Percentiles rank a stretch among this genome's conserved stretches.
Conservation (phyloP, 1,140 invertebrate genomes). For the Plutomurus gul region DNA sequence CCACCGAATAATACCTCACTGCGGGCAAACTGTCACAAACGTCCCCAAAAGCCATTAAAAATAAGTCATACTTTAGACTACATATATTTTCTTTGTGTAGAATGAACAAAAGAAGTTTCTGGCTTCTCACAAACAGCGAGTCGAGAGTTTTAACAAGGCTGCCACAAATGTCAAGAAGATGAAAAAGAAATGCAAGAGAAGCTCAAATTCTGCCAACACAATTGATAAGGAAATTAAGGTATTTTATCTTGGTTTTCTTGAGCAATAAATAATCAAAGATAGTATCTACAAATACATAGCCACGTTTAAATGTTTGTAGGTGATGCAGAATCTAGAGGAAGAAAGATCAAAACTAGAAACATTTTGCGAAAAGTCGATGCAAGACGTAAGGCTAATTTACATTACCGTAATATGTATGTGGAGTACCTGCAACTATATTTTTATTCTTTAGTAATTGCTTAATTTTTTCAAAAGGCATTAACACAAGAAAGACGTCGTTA, state of each 20-base stretch:
- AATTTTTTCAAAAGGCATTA: constrained; percentile 73
- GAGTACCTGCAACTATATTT: not conserved
- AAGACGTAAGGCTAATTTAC: constrained; percentile 69
- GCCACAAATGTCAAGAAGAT: constrained; percentile 87
- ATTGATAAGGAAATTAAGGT: constrained; percentile 89
- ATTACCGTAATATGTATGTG: not conserved
- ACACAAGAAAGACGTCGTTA: constrained; percentile 90
- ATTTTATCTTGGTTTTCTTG: constrained; percentile 51
- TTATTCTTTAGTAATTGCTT: not conserved
- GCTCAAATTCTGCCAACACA: constrained; percentile 67
- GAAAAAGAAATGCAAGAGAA: constrained; percentile 78
- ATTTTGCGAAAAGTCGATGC: constrained; percentile 87
- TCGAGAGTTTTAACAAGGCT: constrained; percentile 86
- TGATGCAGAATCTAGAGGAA: constrained; percentile 86
- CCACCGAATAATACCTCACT: not conserved
- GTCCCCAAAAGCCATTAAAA: too few relatives aligned
- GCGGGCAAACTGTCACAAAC: too few relatives aligned
- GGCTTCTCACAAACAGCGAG: constrained; percentile 83
- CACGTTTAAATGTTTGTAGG: constrained; percentile 61
- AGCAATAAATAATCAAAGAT: not conserved
- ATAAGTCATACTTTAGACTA: too few relatives aligned
- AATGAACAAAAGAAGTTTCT: constrained; percentile 87
- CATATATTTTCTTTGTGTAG: constrained; percentile 59
- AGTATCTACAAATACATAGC: not conserved
- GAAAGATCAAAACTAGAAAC: constrained; percentile 86